Conservation (phyloP, 2,113 vertebrate genomes). For the Xenus cinereus region DNA sequence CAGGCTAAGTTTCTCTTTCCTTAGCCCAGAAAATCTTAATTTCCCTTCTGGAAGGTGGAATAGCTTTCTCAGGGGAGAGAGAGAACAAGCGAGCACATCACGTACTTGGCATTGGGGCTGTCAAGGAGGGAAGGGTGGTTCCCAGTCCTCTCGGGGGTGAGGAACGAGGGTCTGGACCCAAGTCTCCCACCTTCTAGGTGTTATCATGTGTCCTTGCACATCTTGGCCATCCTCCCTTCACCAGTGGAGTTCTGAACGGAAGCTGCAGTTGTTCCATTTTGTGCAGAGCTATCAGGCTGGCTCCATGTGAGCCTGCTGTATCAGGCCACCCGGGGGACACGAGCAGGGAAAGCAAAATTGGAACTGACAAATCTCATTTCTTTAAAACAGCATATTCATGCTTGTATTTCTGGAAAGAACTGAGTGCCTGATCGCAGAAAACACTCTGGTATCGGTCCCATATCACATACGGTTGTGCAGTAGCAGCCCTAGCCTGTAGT, state of each 20-base stretch:
- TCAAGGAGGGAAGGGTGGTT: background rate
- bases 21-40: background rate
- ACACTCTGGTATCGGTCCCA: background rate
- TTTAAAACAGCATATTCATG: background rate
- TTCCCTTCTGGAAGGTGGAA: background rate
- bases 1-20: background rate
- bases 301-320: background rate
- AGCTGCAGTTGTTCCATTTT: background rate
- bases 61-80: background rate
- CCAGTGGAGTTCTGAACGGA: background rate
- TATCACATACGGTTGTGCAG: background rate
- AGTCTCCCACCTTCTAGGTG: background rate
- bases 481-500: background rate
- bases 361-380: background rate
- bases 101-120: background rate
- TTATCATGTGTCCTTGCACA: background rate
- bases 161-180: background rate
- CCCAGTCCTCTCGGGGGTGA: background rate
- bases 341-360: background rate
- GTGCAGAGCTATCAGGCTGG: background rate
- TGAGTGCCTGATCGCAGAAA: background rate
- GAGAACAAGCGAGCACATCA: background rate
- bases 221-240: background rate
- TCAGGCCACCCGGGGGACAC: rapidly evolving
- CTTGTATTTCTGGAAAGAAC: background rate